phyloP scores from a whole-genome alignment of 2,113 vertebrate genomes.

The Steatornis caripensis region DNA sequence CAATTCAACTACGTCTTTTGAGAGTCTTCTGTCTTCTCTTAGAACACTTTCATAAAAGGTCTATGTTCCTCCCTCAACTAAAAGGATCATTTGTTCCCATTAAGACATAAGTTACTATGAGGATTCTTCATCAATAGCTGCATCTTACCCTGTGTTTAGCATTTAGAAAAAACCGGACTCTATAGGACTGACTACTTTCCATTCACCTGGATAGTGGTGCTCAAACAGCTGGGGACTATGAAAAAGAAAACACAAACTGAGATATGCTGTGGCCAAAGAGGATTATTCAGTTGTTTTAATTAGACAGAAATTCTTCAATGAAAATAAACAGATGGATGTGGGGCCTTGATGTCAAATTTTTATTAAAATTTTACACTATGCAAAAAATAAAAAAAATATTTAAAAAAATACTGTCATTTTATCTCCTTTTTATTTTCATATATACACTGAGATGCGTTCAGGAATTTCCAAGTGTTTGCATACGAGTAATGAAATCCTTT shows the following conservation, averaged over 20 bases:
- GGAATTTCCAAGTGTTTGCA: conserved; percentile 69
- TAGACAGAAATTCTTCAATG: conserved; percentile 61
- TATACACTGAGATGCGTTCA: conserved; percentile 74
- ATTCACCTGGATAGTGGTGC: neutral
- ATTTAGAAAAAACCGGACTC: conserved; percentile 34
- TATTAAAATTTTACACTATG: conserved; percentile 77
- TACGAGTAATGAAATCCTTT: conserved; percentile 64
- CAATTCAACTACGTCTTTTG: conserved; percentile 6
- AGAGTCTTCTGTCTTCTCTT: conserved; percentile 7
- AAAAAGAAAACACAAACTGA: conserved; percentile 47
- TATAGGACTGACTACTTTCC: conserved; percentile 3
- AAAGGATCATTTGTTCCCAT: conserved; percentile 42
- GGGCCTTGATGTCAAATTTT: conserved; percentile 64
- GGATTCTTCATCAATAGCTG: conserved; percentile 28
- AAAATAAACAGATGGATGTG: conserved; percentile 64
- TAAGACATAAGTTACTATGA: conserved; percentile 41
- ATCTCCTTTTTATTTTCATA: conserved; percentile 78
- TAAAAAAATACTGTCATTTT: conserved; percentile 76
- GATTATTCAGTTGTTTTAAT: conserved; percentile 38
- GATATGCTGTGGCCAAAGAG: conserved; percentile 63
- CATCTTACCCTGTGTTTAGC: conserved; percentile 56
- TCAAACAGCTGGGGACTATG: neutral
- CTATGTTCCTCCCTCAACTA: neutral
- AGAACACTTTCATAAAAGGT: neutral
- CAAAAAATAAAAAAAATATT: conserved; percentile 79